Base-by-base conservation (phyloP, 2,888 invertebrate species). In the Trissoscelio sp. region DNA sequence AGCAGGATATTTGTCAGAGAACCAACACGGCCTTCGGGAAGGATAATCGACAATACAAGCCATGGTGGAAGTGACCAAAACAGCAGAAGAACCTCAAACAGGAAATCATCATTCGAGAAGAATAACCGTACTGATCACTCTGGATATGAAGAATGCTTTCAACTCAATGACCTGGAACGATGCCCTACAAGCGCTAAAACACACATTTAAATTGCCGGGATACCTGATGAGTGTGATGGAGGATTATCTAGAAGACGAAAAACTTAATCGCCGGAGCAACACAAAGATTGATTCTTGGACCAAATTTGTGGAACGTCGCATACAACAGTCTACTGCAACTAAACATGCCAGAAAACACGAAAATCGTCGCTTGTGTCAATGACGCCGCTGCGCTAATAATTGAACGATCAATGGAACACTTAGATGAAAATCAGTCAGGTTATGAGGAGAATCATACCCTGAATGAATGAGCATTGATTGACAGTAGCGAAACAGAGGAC, bases 291-390 rank as follows among this genome's bases (percentile, higher is more conserved):
- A 22, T 51, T 2, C 34, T 28, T 9, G 64, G 64, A n/a, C 31
- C 64, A 2, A 16, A 42, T 14, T 42, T 42, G 42, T 74, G 79
- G 46, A 83, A 84, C n/a, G 79, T 83, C 44, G 79, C 82, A 20
- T 81, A 83, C 1, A 81, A 66, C 6, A 73, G 75, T 14, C 6
- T 24, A 24, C 24, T 24, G 24, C 24, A 6, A 6, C 24, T 24
- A 20, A 16, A 60, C 4, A 60, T 44, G 39, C 39, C 58, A 12
- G 34, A 16, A 1, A 16, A 18, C 7, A 7, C 34, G 1, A 16
- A 1, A 6, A 31, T 55, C 4, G 16, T 31, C 16, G 34, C 3
- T 1, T 55, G 34, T 11, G 55, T 16, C 34, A 34, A 55, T 12
- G 55, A 55, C 11, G 34, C 16, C 0, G 55, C 11, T 2, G 55